Evolutionary conservation across 2,113 vertebrate genomes (phyloP), one percentile per base, ranked within the genome.

Genomic region (crab-eating macaque (Macaca fascicularis)): DNA sequence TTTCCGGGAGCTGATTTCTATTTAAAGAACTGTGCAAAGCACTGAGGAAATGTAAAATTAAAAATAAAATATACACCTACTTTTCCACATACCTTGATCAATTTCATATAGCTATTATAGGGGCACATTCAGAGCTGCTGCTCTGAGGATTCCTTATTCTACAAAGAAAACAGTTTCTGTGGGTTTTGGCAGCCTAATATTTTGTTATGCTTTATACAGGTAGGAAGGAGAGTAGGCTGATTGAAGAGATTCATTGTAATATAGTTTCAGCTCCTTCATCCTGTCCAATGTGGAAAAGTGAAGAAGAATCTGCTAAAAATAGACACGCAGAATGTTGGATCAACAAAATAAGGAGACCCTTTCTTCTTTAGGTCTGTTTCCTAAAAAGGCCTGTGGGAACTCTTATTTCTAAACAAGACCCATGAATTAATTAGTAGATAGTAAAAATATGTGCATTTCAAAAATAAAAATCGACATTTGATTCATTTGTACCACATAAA

Each of bases 351-450:
- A 93, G 78, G 81, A 90, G 17, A 86, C 16, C 12, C 20, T 90
- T 96, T 93, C 79, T 93, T 97, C 52, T 92, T 96, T 79, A 64
- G 13, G 13, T 76, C 86, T 81, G 52, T 84, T 80, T 90, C 30
- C 45, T 81, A 22, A 69, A 70, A 94, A 95, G 55, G 6, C 55
- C 76, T 19, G 0, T 92, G 67, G 57, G 45, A 82, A 87, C 50
- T 93, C 12, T 95, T 96, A 69, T 81, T 95, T 97, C 75, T 78
- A 38, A 97, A 95, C 19, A 96, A 40, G 70, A 93, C 22, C 64
- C 57, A 48, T 55, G 92, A 94, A 95, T 93, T 97, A 96, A 97
- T 96, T 97, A 91, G 30, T 40, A 89, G 16, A 92, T 97, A 91
- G 83, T 97, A 86, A 91, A 89, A 70, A 35, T 78, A 78, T 82